These are phyloP conservation scores for Protonibea diacanthus DNA, from an alignment of 2,797 vertebrate genomes.

Conservation along the genomic window DNA sequence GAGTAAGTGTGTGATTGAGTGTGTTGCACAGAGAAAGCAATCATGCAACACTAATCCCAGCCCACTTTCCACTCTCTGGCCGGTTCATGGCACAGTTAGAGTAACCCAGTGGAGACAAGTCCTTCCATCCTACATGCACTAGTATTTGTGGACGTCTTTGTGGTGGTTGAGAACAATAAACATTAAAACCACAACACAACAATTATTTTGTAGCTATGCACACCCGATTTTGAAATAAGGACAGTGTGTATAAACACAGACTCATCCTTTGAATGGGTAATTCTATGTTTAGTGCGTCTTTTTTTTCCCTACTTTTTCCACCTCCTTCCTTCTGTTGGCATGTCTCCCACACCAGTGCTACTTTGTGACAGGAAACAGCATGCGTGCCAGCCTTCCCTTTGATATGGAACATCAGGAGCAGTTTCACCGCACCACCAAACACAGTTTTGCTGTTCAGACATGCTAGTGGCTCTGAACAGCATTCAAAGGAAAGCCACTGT, in stretches of 20 bases:
- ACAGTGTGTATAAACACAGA: not conserved
- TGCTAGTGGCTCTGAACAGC: constrained; percentile 37
- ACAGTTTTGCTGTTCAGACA: constrained; percentile 27
- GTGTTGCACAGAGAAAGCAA: constrained; percentile 31
- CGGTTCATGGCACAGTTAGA: constrained; percentile 36
- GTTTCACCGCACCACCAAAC: constrained; percentile 54
- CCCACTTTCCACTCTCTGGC: constrained; percentile 35
- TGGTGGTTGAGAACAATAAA: not conserved
- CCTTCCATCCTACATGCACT: not conserved
- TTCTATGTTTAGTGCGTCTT: not conserved
- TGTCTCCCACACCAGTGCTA: constrained; percentile 41
- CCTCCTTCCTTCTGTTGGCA: constrained; percentile 43
- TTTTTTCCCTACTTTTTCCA: constrained; percentile 8
- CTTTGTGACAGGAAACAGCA: constrained; percentile 67
- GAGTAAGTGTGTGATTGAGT: constrained; percentile 4
- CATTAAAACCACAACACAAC: constrained; percentile 1
- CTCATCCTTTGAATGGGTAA: constrained; percentile 3
- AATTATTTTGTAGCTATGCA: not conserved
- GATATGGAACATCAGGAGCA: constrained; percentile 71
- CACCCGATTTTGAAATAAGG: not conserved
- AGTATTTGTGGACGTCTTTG: not conserved
- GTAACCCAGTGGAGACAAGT: not conserved
- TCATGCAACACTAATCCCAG: constrained; percentile 58
- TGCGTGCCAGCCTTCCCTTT: constrained; percentile 69
- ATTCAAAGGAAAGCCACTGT: constrained; percentile 65